Conservation (phyloP, 2,797 vertebrate species). For the Anguilla anguilla region DNA sequence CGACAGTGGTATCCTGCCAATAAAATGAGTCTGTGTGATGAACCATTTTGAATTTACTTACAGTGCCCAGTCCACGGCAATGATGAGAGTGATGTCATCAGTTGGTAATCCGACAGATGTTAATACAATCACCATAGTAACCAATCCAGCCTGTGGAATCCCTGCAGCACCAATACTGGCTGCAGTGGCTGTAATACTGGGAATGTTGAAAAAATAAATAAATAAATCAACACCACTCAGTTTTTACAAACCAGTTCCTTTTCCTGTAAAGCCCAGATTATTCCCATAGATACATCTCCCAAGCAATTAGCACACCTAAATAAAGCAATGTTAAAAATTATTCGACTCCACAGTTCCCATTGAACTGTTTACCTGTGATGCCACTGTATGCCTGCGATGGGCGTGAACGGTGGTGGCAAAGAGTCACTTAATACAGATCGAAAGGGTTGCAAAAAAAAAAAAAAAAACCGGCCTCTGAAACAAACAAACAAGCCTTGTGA, state of each 20-base stretch:
- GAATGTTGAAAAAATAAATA: conserved; percentile 17
- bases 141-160: conserved; percentile 92
- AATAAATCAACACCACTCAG: neutral
- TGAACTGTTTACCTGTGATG: neutral
- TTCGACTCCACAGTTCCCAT: conserved; percentile 56
- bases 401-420: neutral
- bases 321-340: neutral
- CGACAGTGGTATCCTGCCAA: neutral
- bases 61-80: conserved; percentile 95
- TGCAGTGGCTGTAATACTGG: conserved; percentile 92
- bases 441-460: neutral
- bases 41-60: conserved; percentile 71
- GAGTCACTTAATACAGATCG: neutral
- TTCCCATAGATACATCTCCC: neutral
- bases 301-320: neutral
- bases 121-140: conserved; percentile 96
- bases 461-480: conserved; percentile 82
- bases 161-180: conserved; percentile 95
- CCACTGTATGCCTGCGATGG: neutral
- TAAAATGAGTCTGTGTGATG: neutral
- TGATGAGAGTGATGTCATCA: conserved; percentile 93
- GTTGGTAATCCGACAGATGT: conserved; percentile 94
- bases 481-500: neutral
- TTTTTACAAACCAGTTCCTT: neutral
- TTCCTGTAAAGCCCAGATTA: neutral